phyloP scores from a whole-genome alignment of 2,888 invertebrate species.

The Leptinotarsa tumamoca region DNA sequence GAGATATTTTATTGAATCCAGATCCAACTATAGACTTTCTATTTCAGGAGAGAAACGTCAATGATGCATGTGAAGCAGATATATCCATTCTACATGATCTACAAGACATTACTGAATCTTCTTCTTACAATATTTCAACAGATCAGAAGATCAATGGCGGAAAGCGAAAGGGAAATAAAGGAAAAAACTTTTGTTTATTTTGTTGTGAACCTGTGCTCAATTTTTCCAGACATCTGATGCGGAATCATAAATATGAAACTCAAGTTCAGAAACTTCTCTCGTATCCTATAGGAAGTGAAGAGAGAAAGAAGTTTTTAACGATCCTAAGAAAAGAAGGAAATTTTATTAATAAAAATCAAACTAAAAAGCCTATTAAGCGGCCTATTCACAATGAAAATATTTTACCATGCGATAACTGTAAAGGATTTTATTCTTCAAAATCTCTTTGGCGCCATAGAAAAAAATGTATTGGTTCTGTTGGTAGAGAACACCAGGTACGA shows the following conservation, averaged over 20 bases:
- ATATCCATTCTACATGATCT: background rate
- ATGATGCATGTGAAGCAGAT: conserved; percentile 1
- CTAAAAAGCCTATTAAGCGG: background rate
- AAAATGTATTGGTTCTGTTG: background rate
- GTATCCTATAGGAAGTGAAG: conserved; percentile 4
- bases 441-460: conserved; percentile 1
- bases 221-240: background rate
- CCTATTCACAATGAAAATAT: background rate
- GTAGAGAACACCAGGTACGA: background rate
- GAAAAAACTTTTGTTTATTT: background rate
- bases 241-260: conserved; percentile 7
- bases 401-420: conserved; percentile 6
- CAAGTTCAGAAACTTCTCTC: conserved; percentile 3
- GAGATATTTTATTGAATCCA: background rate
- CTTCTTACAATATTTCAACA: background rate
- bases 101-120: background rate
- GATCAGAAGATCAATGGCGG: background rate
- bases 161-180: background rate
- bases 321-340: conserved; percentile 2
- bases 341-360: background rate
- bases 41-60: background rate
- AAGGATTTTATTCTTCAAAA: background rate
- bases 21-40: background rate
- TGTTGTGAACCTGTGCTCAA: conserved; percentile 15
- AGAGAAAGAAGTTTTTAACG: background rate